These are phyloP conservation scores for Galaxias olidus DNA, from an alignment of 2,797 vertebrate genomes.

Conservation along the genomic window DNA sequence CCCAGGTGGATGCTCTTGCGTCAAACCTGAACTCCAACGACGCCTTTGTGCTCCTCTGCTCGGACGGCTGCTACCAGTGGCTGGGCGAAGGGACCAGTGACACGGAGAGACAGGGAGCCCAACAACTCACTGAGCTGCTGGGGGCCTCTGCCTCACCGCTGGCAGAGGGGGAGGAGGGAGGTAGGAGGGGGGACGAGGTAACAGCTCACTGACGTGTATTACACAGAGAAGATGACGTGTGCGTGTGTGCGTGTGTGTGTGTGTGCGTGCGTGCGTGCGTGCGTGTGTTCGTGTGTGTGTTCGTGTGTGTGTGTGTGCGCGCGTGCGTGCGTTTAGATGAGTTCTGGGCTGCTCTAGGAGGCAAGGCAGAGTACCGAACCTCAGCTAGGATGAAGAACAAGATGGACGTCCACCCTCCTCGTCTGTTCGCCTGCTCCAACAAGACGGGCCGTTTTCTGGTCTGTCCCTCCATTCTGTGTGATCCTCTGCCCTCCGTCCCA, in stretches of 20 bases:
- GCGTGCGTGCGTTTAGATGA: conserved; percentile 38
- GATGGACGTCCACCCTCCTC: conserved; percentile 61
- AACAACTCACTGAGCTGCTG: conserved; percentile 74
- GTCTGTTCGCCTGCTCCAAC: conserved; percentile 71
- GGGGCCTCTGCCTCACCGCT: conserved; percentile 68
- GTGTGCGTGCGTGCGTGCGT: background rate
- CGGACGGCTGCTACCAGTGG: conserved; percentile 61
- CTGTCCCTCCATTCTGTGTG: background rate
- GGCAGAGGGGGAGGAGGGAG: conserved; percentile 84
- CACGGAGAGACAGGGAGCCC: conserved; percentile 57
- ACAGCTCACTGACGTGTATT: too few species aligned
- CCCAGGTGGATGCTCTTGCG: conserved; percentile 55
- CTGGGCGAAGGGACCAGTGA: conserved; percentile 52
- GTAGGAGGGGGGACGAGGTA: conserved; percentile 55
- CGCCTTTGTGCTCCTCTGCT: conserved; percentile 59
- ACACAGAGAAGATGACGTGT: background rate
- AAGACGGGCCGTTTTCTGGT: conserved; percentile 66
- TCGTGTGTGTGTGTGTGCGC: background rate
- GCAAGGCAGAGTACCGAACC: conserved; percentile 53
- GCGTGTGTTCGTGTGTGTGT: background rate
- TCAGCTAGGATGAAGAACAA: conserved; percentile 65
- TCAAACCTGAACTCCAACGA: conserved; percentile 69
- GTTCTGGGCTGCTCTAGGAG: conserved; percentile 64
- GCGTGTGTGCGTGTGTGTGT: background rate
- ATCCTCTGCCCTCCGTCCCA: too few species aligned